phyloP scores from a whole-genome alignment of 2,797 vertebrate species.

The Lophotriccus pileatus region DNA sequence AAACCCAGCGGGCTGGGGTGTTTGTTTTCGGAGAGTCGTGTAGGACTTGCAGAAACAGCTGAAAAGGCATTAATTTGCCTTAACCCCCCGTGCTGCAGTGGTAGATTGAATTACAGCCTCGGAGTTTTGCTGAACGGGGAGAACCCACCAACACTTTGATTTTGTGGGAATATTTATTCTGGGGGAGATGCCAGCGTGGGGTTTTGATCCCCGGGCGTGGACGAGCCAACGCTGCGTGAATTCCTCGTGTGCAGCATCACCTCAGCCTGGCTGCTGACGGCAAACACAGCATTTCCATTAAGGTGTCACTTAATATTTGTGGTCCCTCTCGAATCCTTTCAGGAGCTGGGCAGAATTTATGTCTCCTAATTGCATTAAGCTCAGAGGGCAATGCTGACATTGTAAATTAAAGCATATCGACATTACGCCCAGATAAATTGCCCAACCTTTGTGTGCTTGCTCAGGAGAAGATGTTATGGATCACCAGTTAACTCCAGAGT shows the following conservation, averaged over 20 bases:
- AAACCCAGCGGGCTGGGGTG: rapidly evolving
- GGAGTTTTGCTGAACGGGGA: neutral
- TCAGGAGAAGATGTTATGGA: slow-evolving; percentile 12
- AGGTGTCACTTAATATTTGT: slow-evolving; percentile 14
- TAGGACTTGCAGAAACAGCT: neutral
- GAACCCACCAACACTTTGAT: rapidly evolving
- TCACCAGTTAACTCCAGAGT: slow-evolving; percentile 54
- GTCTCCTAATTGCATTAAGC: slow-evolving; percentile 18
- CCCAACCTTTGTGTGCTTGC: slow-evolving; percentile 42
- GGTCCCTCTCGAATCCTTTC: neutral
- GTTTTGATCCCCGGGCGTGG: neutral
- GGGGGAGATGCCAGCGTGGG: rapidly evolving
- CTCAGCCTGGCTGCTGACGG: neutral
- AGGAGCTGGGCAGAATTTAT: neutral
- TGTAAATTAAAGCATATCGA: slow-evolving; percentile 3
- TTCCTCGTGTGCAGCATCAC: neutral
- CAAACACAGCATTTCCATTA: slow-evolving; percentile 2
- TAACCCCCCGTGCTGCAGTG: rapidly evolving
- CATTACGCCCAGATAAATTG: neutral
- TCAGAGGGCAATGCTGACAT: neutral
- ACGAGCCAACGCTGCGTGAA: neutral
- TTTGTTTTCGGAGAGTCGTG: neutral
- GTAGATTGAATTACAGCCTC: neutral
- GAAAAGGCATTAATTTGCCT: neutral
- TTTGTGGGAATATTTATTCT: neutral